Evolutionary conservation across 2,113 vertebrate species (phyloP).

Genomic region (Gymnorhina tibicen): DNA sequence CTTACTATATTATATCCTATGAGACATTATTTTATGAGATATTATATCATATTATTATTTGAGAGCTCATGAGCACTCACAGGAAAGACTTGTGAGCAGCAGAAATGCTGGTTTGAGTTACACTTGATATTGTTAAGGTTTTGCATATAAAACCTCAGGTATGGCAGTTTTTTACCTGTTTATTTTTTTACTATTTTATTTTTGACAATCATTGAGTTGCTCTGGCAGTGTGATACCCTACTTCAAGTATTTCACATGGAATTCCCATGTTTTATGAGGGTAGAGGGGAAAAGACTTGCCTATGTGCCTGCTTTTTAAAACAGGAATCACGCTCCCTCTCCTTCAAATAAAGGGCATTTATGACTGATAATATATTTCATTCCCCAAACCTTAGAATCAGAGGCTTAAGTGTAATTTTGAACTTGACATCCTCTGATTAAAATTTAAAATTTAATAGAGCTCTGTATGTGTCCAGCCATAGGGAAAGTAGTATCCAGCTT

Average conservation of each 20-base stretch:
- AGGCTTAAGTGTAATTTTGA: background rate
- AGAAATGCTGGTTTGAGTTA: background rate
- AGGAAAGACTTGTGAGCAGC: background rate
- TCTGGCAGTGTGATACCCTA: background rate
- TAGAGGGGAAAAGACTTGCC: background rate
- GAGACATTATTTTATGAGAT: background rate
- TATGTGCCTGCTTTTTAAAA: background rate
- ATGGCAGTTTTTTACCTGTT: background rate
- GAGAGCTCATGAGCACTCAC: background rate
- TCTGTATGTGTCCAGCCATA: constrained; percentile 22
- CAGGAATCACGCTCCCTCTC: background rate
- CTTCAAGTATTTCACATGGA: background rate
- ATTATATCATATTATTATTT: background rate
- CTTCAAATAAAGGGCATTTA: background rate
- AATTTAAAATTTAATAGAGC: constrained; percentile 47
- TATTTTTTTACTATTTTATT: background rate
- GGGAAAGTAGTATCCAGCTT: background rate
- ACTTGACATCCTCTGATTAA: constrained; percentile 37
- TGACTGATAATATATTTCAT: background rate
- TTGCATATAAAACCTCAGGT: background rate
- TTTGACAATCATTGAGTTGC: background rate
- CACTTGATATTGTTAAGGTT: background rate
- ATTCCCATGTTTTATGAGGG: background rate
- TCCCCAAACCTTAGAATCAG: background rate
- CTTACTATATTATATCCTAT: background rate